Conservation (phyloP, 2,797 vertebrate genomes). For the Gallinago nigripennis region DNA sequence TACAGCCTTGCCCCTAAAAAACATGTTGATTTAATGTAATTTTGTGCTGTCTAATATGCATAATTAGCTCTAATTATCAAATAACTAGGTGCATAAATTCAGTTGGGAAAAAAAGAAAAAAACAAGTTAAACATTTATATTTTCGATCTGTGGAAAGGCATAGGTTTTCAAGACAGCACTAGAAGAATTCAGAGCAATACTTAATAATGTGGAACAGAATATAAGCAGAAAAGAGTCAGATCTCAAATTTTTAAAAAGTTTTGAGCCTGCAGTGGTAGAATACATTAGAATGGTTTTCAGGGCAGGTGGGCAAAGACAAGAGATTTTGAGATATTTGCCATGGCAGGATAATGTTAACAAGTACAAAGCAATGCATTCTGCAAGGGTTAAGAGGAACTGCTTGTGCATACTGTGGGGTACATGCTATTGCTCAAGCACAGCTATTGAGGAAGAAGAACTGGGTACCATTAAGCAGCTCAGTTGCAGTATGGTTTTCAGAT, state of each 20-base stretch:
- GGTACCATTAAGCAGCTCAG: not conserved
- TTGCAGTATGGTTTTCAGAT: not conserved
- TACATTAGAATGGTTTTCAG: not conserved
- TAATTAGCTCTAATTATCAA: not conserved
- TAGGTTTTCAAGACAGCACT: not conserved
- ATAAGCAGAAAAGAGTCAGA: not conserved
- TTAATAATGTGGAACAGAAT: not conserved
- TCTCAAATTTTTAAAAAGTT: not conserved
- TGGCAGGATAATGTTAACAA: not conserved
- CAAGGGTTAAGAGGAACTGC: not conserved
- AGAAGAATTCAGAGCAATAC: not conserved
- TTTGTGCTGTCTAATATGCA: not conserved
- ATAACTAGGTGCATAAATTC: not conserved
- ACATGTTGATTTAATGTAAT: not conserved
- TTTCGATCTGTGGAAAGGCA: not conserved
- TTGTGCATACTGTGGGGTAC: too few relatives aligned
- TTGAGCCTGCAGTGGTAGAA: not conserved
- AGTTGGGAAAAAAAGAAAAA: not conserved
- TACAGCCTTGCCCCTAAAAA: not conserved
- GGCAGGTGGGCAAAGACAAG: not conserved
- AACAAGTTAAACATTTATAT: not conserved
- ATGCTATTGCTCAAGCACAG: not conserved
- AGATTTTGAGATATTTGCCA: not conserved
- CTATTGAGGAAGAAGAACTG: not conserved
- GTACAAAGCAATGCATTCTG: not conserved